These are phyloP conservation scores for Phalacrocorax aristotelis DNA, from an alignment of 2,113 vertebrate species.

Conservation along the genomic window DNA sequence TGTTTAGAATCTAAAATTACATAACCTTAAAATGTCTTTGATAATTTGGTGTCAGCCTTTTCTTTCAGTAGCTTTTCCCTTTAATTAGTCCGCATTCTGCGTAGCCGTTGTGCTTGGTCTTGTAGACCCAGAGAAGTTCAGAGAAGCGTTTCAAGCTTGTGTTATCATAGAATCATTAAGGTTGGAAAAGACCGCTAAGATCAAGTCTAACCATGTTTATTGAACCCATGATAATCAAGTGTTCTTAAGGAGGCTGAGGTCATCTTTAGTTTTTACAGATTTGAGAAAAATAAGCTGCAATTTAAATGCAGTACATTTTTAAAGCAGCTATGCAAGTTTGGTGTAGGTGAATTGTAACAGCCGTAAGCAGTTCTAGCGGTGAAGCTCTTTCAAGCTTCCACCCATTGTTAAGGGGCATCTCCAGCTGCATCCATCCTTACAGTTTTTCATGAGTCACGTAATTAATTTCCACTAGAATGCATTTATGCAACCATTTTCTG, in stretches of 20 bases:
- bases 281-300: background rate
- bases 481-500: background rate
- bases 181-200: too few species aligned
- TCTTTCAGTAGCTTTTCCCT: background rate
- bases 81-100: background rate
- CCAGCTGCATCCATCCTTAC: background rate
- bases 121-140: background rate
- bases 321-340: conserved; percentile 5
- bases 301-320: background rate
- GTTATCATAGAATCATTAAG: too few species aligned
- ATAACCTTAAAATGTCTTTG: background rate
- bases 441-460: background rate
- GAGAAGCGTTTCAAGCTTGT: background rate
- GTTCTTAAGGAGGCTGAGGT: background rate
- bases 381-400: conserved; percentile 2
- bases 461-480: background rate
- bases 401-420: background rate
- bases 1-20: background rate
- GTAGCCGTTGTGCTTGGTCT: background rate
- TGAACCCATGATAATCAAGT: background rate
- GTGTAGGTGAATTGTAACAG: background rate
- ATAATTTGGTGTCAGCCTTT: background rate
- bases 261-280: background rate
- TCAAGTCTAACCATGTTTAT: background rate
- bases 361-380: background rate